Conservation (phyloP, 1,140 invertebrate species). For the Arion vulgaris region DNA sequence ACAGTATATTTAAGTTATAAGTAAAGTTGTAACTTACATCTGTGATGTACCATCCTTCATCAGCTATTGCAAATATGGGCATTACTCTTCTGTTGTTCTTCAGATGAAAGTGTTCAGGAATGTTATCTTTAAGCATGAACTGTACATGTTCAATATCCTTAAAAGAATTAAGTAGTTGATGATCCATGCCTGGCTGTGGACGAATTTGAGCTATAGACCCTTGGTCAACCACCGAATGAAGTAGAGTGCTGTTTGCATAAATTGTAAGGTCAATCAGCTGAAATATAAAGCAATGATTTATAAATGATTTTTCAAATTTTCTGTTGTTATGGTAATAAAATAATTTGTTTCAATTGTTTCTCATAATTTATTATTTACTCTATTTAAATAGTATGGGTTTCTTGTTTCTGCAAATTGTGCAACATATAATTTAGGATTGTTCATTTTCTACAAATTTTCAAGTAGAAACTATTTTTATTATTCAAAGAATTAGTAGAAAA, state of each 20-base stretch:
- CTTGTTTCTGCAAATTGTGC: too few relatives aligned
- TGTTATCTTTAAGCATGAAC: conserved; percentile 66
- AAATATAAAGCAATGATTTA: neutral
- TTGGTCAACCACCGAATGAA: conserved; percentile 24
- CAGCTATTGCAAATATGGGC: conserved; percentile 64
- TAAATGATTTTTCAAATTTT: neutral
- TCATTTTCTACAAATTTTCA: too few relatives aligned
- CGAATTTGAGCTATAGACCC: conserved; percentile 48
- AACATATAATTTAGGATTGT: too few relatives aligned
- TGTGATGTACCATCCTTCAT: conserved; percentile 64
- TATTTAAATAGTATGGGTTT: too few relatives aligned
- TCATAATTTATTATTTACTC: too few relatives aligned
- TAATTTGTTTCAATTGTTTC: too few relatives aligned
- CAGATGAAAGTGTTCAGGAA: conserved; percentile 66
- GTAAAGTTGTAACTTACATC: conserved; percentile 50
- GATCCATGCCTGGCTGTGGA: conserved; percentile 41
- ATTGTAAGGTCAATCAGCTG: conserved; percentile 44
- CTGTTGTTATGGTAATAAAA: too few relatives aligned
- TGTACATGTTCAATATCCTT: conserved; percentile 35
- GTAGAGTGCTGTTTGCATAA: conserved; percentile 15
- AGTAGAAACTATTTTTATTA: too few relatives aligned
- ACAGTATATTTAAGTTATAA: too few relatives aligned
- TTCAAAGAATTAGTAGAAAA: too few relatives aligned
- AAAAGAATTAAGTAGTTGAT: conserved; percentile 28
- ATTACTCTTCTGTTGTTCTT: conserved; percentile 60